Percentiles rank a stretch among this genome's conserved stretches.
phyloP scores from a whole-genome alignment of 92 coral and sea anemone species.

The Porites divaricata region DNA sequence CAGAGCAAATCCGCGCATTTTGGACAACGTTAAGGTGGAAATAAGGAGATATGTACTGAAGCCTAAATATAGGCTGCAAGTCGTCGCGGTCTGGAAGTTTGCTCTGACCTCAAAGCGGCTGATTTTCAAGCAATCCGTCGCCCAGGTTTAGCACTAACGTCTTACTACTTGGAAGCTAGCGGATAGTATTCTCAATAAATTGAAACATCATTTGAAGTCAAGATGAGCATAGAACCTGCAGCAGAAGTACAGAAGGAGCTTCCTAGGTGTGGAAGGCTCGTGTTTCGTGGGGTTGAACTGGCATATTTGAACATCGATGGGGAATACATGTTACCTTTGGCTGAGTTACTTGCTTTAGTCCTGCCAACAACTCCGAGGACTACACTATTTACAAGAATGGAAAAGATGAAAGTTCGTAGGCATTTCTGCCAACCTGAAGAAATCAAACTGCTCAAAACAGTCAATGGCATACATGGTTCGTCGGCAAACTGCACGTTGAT shows the following conservation, averaged over 20 bases:
- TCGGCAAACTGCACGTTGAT: slow-evolving; percentile 92
- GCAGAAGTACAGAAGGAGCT: slow-evolving; percentile 31
- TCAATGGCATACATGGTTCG: slow-evolving; percentile 93
- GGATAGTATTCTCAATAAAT: slow-evolving; percentile 10
- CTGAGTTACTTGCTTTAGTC: slow-evolving; percentile 82
- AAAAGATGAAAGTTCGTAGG: slow-evolving; percentile 89
- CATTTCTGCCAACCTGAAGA: slow-evolving; percentile 86
- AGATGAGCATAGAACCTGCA: slow-evolving; percentile 46
- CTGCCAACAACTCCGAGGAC: slow-evolving; percentile 86
- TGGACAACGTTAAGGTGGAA: slow-evolving; percentile 33
- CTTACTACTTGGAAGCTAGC: slow-evolving; percentile 13
- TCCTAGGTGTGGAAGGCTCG: slow-evolving; percentile 74
- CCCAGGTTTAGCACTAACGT: slow-evolving; percentile 16
- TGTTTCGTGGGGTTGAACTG: slow-evolving; percentile 86
- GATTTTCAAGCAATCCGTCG: slow-evolving; percentile 24
- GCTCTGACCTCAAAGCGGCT: slow-evolving; percentile 14
- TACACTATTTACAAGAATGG: slow-evolving; percentile 93
- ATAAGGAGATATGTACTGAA: slow-evolving; percentile 5
- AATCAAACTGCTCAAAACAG: slow-evolving; percentile 88
- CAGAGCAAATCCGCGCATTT: slow-evolving; percentile 23
- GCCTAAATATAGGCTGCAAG: slow-evolving; percentile 12
- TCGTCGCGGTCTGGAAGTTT: slow-evolving; percentile 28
- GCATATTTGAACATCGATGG: slow-evolving; percentile 87
- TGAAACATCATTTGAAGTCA: slow-evolving; percentile 35
- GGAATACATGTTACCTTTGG: slow-evolving; percentile 89